These are phyloP conservation scores for Paraescarpia echinospica DNA, from an alignment of 1,140 invertebrate genomes.

Conservation along the genomic window DNA sequence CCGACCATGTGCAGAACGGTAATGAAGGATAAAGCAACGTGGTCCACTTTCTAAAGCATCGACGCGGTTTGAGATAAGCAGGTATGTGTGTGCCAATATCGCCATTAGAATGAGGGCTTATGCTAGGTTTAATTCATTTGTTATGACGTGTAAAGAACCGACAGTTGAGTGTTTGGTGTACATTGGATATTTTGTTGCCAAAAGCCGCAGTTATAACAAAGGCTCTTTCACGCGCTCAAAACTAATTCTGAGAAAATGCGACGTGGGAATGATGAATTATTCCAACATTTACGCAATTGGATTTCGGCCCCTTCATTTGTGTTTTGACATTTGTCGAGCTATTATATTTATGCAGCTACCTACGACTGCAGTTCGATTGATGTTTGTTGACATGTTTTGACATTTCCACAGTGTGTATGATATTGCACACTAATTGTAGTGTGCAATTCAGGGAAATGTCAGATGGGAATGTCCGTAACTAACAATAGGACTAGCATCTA, in stretches of 20 bases:
- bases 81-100: neutral
- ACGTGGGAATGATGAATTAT: neutral
- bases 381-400: neutral
- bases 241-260: neutral
- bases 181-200: neutral
- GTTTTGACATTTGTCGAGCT: neutral
- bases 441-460: too few relatives aligned
- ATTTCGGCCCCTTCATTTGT: neutral
- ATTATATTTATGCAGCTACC: neutral
- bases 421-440: neutral
- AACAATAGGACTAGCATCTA: too few relatives aligned
- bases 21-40: neutral
- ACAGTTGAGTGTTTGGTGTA: neutral
- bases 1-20: neutral
- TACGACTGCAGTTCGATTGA: neutral
- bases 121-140: too few relatives aligned
- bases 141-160: too few relatives aligned
- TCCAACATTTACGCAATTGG: neutral
- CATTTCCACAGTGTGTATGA: neutral
- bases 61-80: neutral
- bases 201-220: neutral
- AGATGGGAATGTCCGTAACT: too few relatives aligned
- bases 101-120: neutral
- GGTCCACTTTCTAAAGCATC: neutral
- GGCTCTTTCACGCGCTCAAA: neutral